These are phyloP conservation scores for Schizothorax lantsangensis DNA, from an alignment of 2,797 vertebrate genomes.

Conservation along the genomic window DNA sequence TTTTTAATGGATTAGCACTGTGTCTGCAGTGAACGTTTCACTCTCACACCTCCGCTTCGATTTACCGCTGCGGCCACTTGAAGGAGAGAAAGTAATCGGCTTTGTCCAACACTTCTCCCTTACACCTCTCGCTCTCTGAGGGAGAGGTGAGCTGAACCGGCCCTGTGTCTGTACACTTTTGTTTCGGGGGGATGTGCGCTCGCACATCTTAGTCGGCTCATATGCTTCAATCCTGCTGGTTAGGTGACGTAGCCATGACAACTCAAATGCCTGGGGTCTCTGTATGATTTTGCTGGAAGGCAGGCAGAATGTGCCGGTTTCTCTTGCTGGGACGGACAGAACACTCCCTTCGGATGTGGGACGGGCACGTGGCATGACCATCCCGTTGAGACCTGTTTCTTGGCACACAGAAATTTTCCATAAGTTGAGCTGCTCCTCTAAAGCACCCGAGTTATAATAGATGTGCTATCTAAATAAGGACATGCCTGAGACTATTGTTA, in stretches of 20 bases:
- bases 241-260: conserved; percentile 60
- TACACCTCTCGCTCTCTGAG: conserved; percentile 22
- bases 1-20: conserved; percentile 38
- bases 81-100: conserved; percentile 29
- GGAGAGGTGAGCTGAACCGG: conserved; percentile 26
- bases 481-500: not conserved
- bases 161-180: conserved; percentile 3
- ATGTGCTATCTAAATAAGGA: not conserved
- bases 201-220: conserved; percentile 46
- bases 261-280: conserved; percentile 56
- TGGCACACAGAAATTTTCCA: not conserved
- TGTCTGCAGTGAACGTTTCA: not conserved
- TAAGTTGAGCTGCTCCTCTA: not conserved
- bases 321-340: conserved; percentile 12
- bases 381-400: conserved; percentile 10
- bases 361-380: not conserved
- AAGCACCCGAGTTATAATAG: not conserved
- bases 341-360: conserved; percentile 22
- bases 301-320: conserved; percentile 37
- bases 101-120: conserved; percentile 40
- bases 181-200: conserved; percentile 39
- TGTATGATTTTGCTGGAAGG: conserved; percentile 51
- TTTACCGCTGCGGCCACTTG: conserved; percentile 33
- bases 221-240: conserved; percentile 49
- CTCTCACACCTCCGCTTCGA: conserved; percentile 13